These are phyloP conservation scores for Selenia dentaria DNA, from an alignment of 2,888 invertebrate species.

Conservation along the genomic window DNA sequence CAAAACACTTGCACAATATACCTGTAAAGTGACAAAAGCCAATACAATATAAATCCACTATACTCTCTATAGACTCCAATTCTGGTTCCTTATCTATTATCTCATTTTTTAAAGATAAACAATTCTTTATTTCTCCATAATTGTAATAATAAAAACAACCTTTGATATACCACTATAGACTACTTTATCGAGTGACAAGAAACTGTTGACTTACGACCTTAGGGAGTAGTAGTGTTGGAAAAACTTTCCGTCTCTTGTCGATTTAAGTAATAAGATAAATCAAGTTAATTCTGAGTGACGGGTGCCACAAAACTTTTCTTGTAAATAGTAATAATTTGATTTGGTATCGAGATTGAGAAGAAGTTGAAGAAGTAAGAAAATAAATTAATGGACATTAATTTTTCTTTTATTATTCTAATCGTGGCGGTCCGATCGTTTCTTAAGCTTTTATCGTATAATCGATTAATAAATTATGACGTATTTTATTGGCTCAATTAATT, in stretches of 20 bases:
- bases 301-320: constrained; percentile 49
- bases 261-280: constrained; percentile 74
- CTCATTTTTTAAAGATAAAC: constrained; percentile 72
- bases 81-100: constrained; percentile 63
- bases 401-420: constrained; percentile 45
- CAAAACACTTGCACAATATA: too few relatives aligned
- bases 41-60: constrained; percentile 33
- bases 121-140: constrained; percentile 46
- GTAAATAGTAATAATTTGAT: constrained; percentile 61
- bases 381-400: constrained; percentile 46
- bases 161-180: constrained; percentile 44
- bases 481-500: constrained; percentile 21
- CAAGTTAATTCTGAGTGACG: constrained; percentile 55
- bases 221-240: constrained; percentile 40
- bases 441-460: constrained; percentile 18
- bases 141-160: constrained; percentile 40
- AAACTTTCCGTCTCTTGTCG: constrained; percentile 58
- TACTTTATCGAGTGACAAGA: constrained; percentile 39
- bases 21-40: too few relatives aligned
- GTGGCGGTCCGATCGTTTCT: constrained; percentile 29
- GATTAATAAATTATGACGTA: constrained; percentile 27
- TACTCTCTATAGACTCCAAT: constrained; percentile 35
- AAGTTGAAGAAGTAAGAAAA: constrained; percentile 45
- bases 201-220: constrained; percentile 42
- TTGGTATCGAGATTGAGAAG: constrained; percentile 54